A percentile compares a stretch with the other conserved stretches of the same genome.
phyloP scores from a whole-genome alignment of 2,797 vertebrate species.

The Orestias chungarensis region DNA sequence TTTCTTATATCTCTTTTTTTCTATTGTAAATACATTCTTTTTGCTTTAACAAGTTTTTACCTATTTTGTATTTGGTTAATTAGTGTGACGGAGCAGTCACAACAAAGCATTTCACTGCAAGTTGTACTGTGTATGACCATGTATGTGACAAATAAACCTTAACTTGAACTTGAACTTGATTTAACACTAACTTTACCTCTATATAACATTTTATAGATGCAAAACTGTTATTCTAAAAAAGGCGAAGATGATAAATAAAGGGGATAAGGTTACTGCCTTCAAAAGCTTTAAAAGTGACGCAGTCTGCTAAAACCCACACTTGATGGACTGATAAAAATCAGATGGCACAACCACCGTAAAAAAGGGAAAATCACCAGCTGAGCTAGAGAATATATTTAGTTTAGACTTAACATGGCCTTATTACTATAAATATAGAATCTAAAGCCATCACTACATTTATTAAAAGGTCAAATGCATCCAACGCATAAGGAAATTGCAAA shows the following conservation, averaged over 20 bases:
- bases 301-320: not conserved
- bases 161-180: too few relatives aligned
- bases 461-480: not conserved
- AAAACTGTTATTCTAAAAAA: too few relatives aligned
- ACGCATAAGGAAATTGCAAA: not conserved
- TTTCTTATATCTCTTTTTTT: too few relatives aligned
- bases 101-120: too few relatives aligned
- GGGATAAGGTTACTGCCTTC: not conserved
- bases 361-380: not conserved
- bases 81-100: too few relatives aligned
- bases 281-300: not conserved
- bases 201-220: too few relatives aligned
- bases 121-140: too few relatives aligned
- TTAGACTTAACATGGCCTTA: not conserved
- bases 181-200: not conserved
- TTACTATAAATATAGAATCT: not conserved
- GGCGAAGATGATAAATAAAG: not conserved
- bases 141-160: too few relatives aligned
- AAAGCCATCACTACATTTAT: not conserved
- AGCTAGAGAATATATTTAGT: not conserved
- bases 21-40: too few relatives aligned
- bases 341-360: not conserved
- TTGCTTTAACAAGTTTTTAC: too few relatives aligned
- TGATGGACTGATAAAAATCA: not conserved
- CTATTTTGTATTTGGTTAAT: too few relatives aligned